Percentiles rank a stretch among this genome's conserved stretches.
phyloP scores from a whole-genome alignment of 1,140 invertebrate genomes.

The Rhagoletis pomonella region DNA sequence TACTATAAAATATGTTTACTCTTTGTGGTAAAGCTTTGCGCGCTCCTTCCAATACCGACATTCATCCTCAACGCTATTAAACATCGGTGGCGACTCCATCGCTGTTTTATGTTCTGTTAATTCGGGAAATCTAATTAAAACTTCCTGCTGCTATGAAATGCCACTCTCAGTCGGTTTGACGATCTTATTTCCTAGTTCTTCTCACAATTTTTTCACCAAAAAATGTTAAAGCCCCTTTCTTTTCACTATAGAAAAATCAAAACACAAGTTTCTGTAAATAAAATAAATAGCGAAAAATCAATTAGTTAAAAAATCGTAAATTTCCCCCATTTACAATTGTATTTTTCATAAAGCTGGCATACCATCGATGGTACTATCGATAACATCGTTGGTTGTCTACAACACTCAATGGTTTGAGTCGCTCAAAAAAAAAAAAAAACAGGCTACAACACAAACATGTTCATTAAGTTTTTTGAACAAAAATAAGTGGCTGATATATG shows the following conservation, averaged over 20 bases:
- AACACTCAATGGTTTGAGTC: too few species aligned
- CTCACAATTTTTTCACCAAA: not conserved
- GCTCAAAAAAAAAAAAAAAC: too few species aligned
- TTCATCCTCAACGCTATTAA: conserved; percentile 78
- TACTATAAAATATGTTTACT: conserved; percentile 70
- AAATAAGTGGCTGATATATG: too few species aligned
- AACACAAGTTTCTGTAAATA: conserved; percentile 11
- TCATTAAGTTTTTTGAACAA: too few species aligned
- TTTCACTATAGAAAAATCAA: not conserved
- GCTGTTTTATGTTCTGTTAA: not conserved
- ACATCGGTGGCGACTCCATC: conserved; percentile 68
- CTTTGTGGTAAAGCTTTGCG: conserved; percentile 76
- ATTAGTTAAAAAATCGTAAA: conserved; percentile 16
- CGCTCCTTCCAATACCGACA: conserved; percentile 81
- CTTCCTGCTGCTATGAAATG: not conserved
- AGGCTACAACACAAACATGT: too few species aligned
- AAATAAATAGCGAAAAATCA: conserved; percentile 43
- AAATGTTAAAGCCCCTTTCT: not conserved
- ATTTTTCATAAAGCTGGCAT: not conserved
- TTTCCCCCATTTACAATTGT: not conserved
- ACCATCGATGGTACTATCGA: too few species aligned
- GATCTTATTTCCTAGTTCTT: not conserved
- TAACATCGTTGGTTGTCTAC: too few species aligned
- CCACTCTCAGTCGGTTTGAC: not conserved
- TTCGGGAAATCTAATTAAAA: not conserved